Conservation (phyloP, 1,140 invertebrate genomes). For the Drosophila grimshawi region DNA sequence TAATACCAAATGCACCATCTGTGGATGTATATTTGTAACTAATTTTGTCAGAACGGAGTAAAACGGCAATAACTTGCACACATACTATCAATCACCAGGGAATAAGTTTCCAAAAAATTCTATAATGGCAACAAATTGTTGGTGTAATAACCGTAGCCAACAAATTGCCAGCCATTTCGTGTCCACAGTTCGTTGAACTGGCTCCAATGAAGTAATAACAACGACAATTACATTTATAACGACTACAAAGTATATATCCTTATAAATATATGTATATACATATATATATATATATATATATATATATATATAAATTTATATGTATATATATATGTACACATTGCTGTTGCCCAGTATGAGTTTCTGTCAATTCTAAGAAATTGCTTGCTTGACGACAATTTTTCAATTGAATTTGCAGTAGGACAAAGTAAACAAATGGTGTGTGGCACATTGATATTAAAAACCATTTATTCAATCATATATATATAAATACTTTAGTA, state of each 20-base stretch:
- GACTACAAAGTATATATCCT: slow-evolving; percentile 2
- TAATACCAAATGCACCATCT: too few species aligned
- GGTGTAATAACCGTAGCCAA: slow-evolving; percentile 39
- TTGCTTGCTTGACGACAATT: slow-evolving; percentile 1
- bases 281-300: too few species aligned
- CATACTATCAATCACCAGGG: slow-evolving; percentile 40
- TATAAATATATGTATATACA: too few species aligned
- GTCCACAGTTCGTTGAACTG: slow-evolving; percentile 46
- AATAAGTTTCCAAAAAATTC: slow-evolving; percentile 37
- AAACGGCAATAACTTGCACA: slow-evolving; percentile 10
- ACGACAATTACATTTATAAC: neutral
- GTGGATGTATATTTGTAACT: too few species aligned
- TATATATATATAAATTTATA: too few species aligned
- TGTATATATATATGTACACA: too few species aligned
- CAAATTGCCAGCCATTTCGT: slow-evolving; percentile 37
- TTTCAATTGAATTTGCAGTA: slow-evolving; percentile 15
- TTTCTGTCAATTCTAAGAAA: slow-evolving; percentile 18
- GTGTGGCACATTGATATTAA: neutral
- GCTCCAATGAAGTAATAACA: slow-evolving; percentile 27
- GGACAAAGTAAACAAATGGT: neutral
- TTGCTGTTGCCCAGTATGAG: too few species aligned
- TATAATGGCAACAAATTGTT: slow-evolving; percentile 42
- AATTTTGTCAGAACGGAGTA: neutral
- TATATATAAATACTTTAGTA: too few species aligned
- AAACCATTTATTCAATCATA: neutral